Evolutionary conservation across 2,888 invertebrate species (phyloP).

Genomic region (Phlogophora meticulosa): DNA sequence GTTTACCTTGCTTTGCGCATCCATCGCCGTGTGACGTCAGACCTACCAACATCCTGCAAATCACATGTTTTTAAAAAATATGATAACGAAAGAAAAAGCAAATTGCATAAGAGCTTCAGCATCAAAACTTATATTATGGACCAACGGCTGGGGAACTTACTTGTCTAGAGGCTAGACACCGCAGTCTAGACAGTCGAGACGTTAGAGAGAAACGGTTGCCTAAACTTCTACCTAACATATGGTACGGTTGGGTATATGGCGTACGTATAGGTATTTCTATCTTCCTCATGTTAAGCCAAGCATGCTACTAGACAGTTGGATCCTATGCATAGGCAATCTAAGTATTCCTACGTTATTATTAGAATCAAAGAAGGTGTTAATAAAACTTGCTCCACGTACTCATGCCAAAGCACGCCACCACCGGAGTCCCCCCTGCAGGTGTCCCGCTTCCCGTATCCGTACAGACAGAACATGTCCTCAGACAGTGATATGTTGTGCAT

Average conservation of each 20-base stretch:
- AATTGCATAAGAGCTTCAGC: background rate
- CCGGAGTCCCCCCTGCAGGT: conserved; percentile 85
- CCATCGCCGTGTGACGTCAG: conserved; percentile 85
- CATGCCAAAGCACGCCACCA: conserved; percentile 81
- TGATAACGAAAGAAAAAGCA: background rate
- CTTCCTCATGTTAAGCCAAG: background rate
- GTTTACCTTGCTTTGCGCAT: conserved; percentile 79
- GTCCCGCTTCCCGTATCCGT: conserved; percentile 78
- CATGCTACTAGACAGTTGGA: background rate
- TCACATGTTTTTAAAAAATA: conserved; percentile 7
- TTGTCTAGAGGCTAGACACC: conserved; percentile 22
- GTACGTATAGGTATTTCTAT: background rate
- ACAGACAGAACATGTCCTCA: conserved; percentile 84
- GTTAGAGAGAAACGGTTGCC: background rate
- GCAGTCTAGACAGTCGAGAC: conserved; percentile 2
- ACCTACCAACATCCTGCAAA: conserved; percentile 79
- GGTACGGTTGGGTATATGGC: no score
- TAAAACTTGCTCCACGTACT: conserved; percentile 67
- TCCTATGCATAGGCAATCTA: background rate
- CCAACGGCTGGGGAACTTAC: background rate
- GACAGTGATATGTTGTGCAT: conserved; percentile 71
- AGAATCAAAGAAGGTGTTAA: background rate
- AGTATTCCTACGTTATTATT: background rate
- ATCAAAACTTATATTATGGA: background rate
- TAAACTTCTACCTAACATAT: background rate